These are phyloP conservation scores for Carterocephalus palaemon DNA, from an alignment of 2,888 invertebrate species.

Conservation along the genomic window DNA sequence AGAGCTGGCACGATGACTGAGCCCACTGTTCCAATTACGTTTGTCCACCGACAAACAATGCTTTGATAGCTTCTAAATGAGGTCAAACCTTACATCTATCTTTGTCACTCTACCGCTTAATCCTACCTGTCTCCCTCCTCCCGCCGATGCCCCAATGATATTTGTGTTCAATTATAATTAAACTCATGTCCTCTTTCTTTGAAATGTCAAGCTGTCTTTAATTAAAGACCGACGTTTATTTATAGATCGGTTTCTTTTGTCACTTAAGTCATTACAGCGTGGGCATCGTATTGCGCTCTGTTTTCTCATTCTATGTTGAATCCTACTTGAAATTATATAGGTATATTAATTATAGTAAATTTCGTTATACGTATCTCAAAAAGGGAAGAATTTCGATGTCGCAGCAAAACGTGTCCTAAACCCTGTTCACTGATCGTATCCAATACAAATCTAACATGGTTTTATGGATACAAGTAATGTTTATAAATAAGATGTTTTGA, in stretches of 20 bases:
- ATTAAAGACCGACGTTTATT: conserved; percentile 65
- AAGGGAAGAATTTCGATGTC: no score
- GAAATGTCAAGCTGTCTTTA: conserved; percentile 77
- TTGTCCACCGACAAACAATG: conserved; percentile 63
- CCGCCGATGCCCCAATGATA: conserved; percentile 73
- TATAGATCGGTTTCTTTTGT: conserved; percentile 59
- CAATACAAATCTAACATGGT: no score
- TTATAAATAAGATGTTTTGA: no score
- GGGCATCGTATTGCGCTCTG: conserved; percentile 14
- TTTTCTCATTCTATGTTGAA: background rate
- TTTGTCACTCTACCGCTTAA: conserved; percentile 50
- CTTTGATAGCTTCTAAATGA: conserved; percentile 63
- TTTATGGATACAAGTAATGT: no score
- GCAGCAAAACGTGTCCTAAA: no score
- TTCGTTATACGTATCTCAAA: no score
- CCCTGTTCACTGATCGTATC: no score
- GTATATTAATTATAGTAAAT: no score
- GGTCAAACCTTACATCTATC: conserved; percentile 66
- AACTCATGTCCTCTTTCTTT: conserved; percentile 75
- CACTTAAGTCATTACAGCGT: conserved; percentile 31
- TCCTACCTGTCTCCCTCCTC: conserved; percentile 44
- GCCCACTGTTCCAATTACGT: conserved; percentile 47
- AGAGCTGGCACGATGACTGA: conserved; percentile 46
- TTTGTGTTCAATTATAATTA: conserved; percentile 76
- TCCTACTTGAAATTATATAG: no score